Evolutionary conservation across 2,113 vertebrate genomes (phyloP).

Genomic region (Columba janthina): DNA sequence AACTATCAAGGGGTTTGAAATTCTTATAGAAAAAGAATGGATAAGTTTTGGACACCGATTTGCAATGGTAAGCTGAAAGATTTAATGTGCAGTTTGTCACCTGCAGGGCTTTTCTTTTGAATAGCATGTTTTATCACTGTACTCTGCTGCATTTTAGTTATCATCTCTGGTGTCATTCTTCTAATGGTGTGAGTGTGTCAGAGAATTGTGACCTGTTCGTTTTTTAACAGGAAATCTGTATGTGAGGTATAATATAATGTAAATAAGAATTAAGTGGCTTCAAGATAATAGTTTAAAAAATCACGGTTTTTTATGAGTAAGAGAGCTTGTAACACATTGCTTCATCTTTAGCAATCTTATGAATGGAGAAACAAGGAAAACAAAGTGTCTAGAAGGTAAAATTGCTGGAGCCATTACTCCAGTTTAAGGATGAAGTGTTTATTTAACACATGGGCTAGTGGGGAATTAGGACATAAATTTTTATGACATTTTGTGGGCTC

Average conservation of each 20-base stretch:
- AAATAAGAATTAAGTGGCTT: neutral
- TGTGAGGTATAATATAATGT: neutral
- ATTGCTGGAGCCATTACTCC: neutral
- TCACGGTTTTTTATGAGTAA: neutral
- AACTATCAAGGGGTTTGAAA: slow-evolving; percentile 92
- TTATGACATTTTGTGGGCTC: neutral
- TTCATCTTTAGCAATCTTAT: neutral
- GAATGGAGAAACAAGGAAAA: slow-evolving; percentile 3
- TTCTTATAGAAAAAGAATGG: slow-evolving; percentile 97
- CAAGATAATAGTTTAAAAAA: neutral
- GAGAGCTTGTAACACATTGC: neutral
- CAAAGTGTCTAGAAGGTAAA: neutral
- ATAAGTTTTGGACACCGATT: slow-evolving; percentile 95
- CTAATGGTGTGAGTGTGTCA: neutral
- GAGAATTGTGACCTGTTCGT: neutral
- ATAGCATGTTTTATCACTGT: neutral
- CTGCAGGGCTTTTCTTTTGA: neutral
- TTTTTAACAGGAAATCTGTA: neutral
- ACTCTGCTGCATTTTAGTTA: neutral
- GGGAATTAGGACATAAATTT: slow-evolving; percentile 3
- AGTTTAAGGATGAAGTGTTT: slow-evolving; percentile 19
- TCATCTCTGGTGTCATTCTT: neutral
- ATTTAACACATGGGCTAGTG: neutral
- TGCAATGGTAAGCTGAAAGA: slow-evolving; percentile 82
- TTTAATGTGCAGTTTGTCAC: neutral